A percentile compares a stretch with the other conserved stretches of the same genome.
Conservation (phyloP, 2,797 vertebrate species). For the Melanotaenia parkinsoni region DNA sequence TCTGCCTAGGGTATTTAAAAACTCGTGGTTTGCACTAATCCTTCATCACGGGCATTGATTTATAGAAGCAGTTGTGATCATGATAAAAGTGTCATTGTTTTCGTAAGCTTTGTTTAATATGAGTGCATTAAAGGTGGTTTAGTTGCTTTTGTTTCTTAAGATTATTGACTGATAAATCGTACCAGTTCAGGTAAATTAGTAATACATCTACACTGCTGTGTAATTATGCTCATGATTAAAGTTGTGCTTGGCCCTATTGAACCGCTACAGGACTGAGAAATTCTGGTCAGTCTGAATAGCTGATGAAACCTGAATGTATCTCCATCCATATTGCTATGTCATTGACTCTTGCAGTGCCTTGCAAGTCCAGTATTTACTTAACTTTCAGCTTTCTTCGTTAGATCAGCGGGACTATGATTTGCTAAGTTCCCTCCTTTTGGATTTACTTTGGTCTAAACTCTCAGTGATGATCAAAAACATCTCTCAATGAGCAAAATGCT, state of each 20-base stretch:
- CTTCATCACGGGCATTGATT: constrained; percentile 7
- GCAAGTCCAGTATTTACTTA: background rate
- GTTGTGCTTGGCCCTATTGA: background rate
- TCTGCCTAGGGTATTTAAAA: constrained; percentile 5
- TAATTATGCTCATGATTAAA: background rate
- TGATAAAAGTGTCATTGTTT: background rate
- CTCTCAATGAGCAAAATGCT: background rate
- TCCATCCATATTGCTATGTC: background rate
- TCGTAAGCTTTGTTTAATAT: background rate
- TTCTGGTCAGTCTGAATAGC: background rate
- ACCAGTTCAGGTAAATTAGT: background rate
- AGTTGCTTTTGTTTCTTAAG: background rate
- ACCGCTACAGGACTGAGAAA: constrained; percentile 14
- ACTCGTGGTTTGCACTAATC: constrained; percentile 45
- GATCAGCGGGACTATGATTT: background rate
- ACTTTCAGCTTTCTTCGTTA: background rate
- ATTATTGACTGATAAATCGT: background rate
- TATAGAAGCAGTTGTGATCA: background rate
- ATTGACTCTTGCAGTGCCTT: background rate
- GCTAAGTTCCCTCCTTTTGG: background rate
- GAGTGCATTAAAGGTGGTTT: background rate
- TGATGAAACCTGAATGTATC: background rate
- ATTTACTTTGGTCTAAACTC: background rate
- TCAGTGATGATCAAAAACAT: background rate
- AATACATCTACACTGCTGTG: background rate